Evolutionary conservation across 2,888 invertebrate genomes (phyloP), one percentile per base, ranked within the genome.

Genomic region (Mesopsocus fuscifrons): DNA sequence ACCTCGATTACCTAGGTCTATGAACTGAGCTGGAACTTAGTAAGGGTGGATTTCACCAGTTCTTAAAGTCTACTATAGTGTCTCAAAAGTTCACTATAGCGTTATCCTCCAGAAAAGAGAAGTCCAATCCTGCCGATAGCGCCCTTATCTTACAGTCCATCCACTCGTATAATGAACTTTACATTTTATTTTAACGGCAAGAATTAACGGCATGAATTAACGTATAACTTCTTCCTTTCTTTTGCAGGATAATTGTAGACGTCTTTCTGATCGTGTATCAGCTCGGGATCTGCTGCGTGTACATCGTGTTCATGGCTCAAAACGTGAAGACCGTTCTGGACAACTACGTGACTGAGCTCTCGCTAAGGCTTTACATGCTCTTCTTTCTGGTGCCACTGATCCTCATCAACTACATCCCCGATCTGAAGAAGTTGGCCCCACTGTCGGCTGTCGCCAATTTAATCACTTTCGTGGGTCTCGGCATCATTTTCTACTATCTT

Each of bases 201-300:
- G n/a, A n/a, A n/a, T n/a, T n/a, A n/a, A n/a, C n/a, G n/a, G n/a
- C n/a, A n/a, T n/a, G n/a, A n/a, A n/a, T n/a, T n/a, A n/a, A n/a
- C n/a, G n/a, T n/a, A n/a, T n/a, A n/a, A n/a, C n/a, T n/a, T n/a
- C n/a, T n/a, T n/a, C n/a, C 3, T 43, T 44, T 41, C 23, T 48
- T 51, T 64, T 63, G 46, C 57, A 70, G 70, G 51, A 52, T 59
- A 30, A 54, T 74, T 38, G 74, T 77, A 32, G 76, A 78, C 57
- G 61, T 70, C 40, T 79, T 79, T 59, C 66, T 79, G 48, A 72
- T 85, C 51, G 67, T 81, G 26, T 88, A 88, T 58, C 89, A 91
- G 62, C 63, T 88, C 47, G 89, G 89, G 44, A 81, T 88, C 52
- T 89, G 89, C 59, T 81, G 82, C 56, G 82, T 88, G 16, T 89